These are phyloP conservation scores for Chironomus riparius DNA, from an alignment of 2,888 invertebrate genomes.

Conservation along the genomic window DNA sequence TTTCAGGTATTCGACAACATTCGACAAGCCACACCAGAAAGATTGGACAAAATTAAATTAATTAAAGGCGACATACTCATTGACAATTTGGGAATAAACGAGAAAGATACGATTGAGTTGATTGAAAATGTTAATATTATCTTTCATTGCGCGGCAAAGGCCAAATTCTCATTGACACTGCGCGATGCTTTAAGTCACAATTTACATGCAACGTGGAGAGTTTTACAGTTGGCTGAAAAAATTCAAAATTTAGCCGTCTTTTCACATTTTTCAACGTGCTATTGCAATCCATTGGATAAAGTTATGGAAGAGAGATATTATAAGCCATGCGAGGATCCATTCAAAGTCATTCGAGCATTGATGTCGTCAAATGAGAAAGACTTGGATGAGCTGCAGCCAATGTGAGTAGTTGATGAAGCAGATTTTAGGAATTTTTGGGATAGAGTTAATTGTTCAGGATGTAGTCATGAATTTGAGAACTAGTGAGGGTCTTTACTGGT, in stretches of 20 bases:
- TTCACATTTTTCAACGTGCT: slow-evolving; percentile 85
- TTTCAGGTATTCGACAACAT: slow-evolving; percentile 49
- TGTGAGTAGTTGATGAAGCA: slow-evolving; percentile 48
- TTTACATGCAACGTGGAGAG: slow-evolving; percentile 66
- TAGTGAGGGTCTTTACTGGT: too few species aligned
- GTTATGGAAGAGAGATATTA: slow-evolving; percentile 74
- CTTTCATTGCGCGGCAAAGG: slow-evolving; percentile 81
- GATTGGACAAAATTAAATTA: slow-evolving; percentile 53
- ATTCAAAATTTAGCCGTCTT: slow-evolving; percentile 61
- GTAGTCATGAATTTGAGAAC: too few species aligned
- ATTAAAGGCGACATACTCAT: slow-evolving; percentile 57
- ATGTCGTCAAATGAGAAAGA: slow-evolving; percentile 60
- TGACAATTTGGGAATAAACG: slow-evolving; percentile 51
- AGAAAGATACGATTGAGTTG: slow-evolving; percentile 49
- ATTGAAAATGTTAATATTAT: slow-evolving; percentile 57
- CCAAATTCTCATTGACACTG: slow-evolving; percentile 77
- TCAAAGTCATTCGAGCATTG: slow-evolving; percentile 54
- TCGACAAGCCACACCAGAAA: slow-evolving; percentile 48
- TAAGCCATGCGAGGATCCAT: slow-evolving; percentile 51
- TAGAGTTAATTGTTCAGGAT: too few species aligned
- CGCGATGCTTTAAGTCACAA: slow-evolving; percentile 80
- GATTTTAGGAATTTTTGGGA: too few species aligned
- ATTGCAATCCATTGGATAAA: slow-evolving; percentile 76
- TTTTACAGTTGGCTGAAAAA: slow-evolving; percentile 65
- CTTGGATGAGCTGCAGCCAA: slow-evolving; percentile 54